Evolutionary conservation across 2,113 vertebrate genomes (phyloP).

Genomic region (Gopherus flavomarginatus): DNA sequence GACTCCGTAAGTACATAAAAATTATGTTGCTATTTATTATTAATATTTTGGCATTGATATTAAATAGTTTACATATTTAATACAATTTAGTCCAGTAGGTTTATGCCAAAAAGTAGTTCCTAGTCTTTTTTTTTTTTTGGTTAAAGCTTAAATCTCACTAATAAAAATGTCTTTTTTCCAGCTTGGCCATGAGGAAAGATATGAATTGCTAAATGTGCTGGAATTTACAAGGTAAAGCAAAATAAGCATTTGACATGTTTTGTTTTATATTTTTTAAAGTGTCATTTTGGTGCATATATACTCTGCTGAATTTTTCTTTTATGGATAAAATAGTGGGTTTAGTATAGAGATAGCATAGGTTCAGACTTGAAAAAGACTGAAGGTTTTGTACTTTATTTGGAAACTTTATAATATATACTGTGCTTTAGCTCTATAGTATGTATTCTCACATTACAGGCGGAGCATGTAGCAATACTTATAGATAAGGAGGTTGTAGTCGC

Average conservation of each 20-base stretch:
- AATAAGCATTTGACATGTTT: neutral
- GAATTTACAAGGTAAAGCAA: constrained; percentile 95
- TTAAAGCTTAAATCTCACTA: neutral
- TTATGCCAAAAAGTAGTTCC: neutral
- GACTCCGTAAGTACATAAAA: constrained; percentile 85
- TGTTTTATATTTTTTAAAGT: neutral
- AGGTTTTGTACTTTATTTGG: neutral
- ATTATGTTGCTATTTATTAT: neutral
- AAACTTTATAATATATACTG: neutral
- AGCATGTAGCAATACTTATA: neutral
- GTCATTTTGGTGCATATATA: neutral
- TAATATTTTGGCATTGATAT: neutral
- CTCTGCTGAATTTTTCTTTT: neutral
- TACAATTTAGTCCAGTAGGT: neutral
- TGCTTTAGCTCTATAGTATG: neutral
- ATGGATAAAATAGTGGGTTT: neutral
- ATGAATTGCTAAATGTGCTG: constrained; percentile 93
- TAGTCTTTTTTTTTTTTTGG: neutral
- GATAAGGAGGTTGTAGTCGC: neutral
- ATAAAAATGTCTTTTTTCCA: constrained; percentile 52
- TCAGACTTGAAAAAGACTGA: neutral
- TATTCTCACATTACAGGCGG: neutral
- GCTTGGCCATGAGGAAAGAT: constrained; percentile 91
- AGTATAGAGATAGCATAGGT: neutral
- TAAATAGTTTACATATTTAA: neutral